phyloP scores from a whole-genome alignment of 1,140 invertebrate species.

The Drosophila yakuba region DNA sequence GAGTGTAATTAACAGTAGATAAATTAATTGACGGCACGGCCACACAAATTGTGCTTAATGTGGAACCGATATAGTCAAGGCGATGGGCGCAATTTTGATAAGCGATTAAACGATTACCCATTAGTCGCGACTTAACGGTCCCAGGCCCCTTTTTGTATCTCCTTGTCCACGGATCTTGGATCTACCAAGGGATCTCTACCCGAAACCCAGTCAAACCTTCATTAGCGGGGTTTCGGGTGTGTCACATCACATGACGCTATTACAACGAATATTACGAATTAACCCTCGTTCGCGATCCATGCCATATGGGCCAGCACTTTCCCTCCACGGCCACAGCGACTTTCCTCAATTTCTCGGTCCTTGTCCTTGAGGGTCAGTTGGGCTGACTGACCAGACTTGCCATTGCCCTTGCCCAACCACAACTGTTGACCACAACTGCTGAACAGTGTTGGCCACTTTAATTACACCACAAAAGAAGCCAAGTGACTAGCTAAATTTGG shows the following conservation, averaged over 20 bases:
- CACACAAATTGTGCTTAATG: conserved; percentile 74
- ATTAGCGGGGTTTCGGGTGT: conserved; percentile 30
- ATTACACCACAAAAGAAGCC: not conserved
- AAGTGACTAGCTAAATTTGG: not conserved
- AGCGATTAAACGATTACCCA: conserved; percentile 73
- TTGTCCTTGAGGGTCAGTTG: conserved; percentile 49
- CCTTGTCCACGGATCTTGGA: not conserved
- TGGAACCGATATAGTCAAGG: conserved; percentile 63
- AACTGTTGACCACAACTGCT: conserved; percentile 11
- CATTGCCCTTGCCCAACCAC: conserved; percentile 1
- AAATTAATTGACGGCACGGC: conserved; percentile 73
- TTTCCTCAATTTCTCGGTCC: conserved; percentile 22
- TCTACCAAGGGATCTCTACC: not conserved
- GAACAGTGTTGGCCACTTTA: not conserved
- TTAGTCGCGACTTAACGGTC: conserved; percentile 16
- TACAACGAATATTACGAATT: conserved; percentile 7
- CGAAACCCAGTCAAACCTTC: not conserved
- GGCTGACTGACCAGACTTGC: conserved; percentile 27
- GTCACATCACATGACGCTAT: conserved; percentile 45
- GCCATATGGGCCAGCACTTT: conserved; percentile 34
- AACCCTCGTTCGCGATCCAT: conserved; percentile 27
- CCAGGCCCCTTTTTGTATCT: no score
- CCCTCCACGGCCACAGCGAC: not conserved
- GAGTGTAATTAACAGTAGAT: conserved; percentile 68
- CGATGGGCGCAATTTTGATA: conserved; percentile 68